phyloP scores from a whole-genome alignment of 2,797 vertebrate species.

The Toxotes lorentzi region DNA sequence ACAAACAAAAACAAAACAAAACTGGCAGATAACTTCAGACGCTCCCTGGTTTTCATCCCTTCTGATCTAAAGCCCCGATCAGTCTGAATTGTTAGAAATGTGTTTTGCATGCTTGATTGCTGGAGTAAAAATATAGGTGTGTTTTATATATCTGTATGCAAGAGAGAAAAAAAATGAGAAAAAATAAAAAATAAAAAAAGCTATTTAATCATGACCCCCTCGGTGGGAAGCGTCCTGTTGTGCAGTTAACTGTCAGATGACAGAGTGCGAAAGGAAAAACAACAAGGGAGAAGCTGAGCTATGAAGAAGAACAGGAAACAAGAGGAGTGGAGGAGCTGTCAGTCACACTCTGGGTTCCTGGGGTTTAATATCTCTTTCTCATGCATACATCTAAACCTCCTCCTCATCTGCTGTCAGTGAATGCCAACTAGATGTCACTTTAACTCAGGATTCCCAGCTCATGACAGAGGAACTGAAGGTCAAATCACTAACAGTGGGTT shows the following conservation, averaged over 20 bases:
- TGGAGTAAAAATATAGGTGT: constrained; percentile 29
- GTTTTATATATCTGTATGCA: constrained; percentile 27
- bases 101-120: constrained; percentile 42
- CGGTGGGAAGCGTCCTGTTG: constrained; percentile 53
- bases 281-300: constrained; percentile 61
- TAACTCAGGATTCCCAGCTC: constrained; percentile 68
- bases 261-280: constrained; percentile 52
- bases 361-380: constrained; percentile 79
- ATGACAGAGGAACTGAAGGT: constrained; percentile 72
- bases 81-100: constrained; percentile 24
- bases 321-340: constrained; percentile 72
- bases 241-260: constrained; percentile 71
- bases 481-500: constrained; percentile 69
- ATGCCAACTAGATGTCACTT: constrained; percentile 73
- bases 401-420: constrained; percentile 74
- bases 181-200: constrained; percentile 24
- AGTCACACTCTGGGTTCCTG: constrained; percentile 64
- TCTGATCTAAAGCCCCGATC: constrained; percentile 26
- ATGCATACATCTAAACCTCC: constrained; percentile 72
- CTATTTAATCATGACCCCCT: constrained; percentile 37
- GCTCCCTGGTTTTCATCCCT: constrained; percentile 19
- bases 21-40: constrained; percentile 15
- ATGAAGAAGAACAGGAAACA: constrained; percentile 71
- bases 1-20: background rate
- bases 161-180: constrained; percentile 8